These are phyloP conservation scores for Bubo scandiacus DNA, from an alignment of 2,113 vertebrate genomes.

Conservation along the genomic window DNA sequence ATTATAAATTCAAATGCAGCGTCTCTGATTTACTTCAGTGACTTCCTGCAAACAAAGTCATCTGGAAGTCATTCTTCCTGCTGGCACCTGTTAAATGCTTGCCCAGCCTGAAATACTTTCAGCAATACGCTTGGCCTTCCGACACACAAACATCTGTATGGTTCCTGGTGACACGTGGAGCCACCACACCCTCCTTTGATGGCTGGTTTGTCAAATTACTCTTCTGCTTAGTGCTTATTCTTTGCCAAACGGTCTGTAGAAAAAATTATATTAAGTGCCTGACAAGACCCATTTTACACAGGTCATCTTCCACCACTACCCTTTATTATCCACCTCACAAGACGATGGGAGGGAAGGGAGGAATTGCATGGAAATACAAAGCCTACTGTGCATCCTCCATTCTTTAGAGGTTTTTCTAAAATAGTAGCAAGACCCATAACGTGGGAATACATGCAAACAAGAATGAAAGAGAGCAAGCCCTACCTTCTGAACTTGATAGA, in stretches of 20 bases:
- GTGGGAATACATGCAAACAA: conserved; percentile 41
- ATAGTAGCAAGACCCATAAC: not conserved
- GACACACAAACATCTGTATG: rapidly evolving
- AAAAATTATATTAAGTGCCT: not conserved
- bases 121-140: not conserved
- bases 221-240: not conserved
- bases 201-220: not conserved
- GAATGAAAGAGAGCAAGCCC: conserved; percentile 34
- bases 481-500: conserved; percentile 99
- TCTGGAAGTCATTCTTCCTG: not conserved
- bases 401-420: not conserved
- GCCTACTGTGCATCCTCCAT: not conserved
- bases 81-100: not conserved
- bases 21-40: not conserved
- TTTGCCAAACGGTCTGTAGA: not conserved
- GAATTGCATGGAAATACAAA: not conserved
- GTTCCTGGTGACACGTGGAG: not conserved
- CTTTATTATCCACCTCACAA: not conserved
- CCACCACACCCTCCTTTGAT: not conserved
- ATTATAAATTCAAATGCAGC: not conserved
- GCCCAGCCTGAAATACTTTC: not conserved
- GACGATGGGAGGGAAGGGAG: not conserved
- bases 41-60: not conserved
- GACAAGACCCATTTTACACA: not conserved
- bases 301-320: not conserved